Percentiles rank a stretch among this genome's conserved stretches.
Evolutionary conservation across 2,113 vertebrate species (phyloP).

Genomic region (Paracanthobrama guichenoti): DNA sequence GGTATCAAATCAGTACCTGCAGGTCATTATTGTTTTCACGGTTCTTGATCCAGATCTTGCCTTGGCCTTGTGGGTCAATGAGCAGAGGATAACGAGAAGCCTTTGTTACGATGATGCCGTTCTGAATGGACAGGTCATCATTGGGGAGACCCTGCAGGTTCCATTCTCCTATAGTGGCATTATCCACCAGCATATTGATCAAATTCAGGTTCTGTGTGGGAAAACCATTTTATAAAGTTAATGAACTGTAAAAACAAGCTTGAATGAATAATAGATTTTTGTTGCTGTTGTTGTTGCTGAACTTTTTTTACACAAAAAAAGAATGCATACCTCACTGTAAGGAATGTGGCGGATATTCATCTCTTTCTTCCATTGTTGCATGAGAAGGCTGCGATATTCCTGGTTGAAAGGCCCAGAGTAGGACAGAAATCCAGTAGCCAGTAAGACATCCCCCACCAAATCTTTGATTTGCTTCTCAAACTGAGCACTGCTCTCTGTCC

Average conservation of each 20-base stretch:
- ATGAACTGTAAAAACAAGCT: background rate
- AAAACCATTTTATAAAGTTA: background rate
- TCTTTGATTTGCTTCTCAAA: constrained; percentile 79
- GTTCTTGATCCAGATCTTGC: constrained; percentile 86
- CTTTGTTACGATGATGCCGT: constrained; percentile 85
- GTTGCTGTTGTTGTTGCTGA: background rate
- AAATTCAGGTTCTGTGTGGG: constrained; percentile 77
- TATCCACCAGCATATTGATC: constrained; percentile 80
- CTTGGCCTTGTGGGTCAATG: constrained; percentile 87
- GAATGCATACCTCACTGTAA: constrained; percentile 68
- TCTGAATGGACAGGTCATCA: constrained; percentile 85
- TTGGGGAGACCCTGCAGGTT: constrained; percentile 83
- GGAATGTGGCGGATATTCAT: constrained; percentile 75
- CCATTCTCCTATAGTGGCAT: constrained; percentile 81
- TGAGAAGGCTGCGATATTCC: constrained; percentile 80
- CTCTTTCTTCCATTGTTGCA: constrained; percentile 79
- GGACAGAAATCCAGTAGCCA: constrained; percentile 84
- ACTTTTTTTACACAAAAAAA: background rate
- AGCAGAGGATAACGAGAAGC: constrained; percentile 82
- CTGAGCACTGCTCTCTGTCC: constrained; percentile 80
- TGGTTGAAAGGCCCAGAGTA: constrained; percentile 87
- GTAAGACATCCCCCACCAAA: constrained; percentile 82
- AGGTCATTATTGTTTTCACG: constrained; percentile 78
- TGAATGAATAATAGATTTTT: background rate
- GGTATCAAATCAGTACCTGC: constrained; percentile 70